Evolutionary conservation across 1,140 invertebrate species (phyloP).

Genomic region (Zaprionus ornatus): DNA sequence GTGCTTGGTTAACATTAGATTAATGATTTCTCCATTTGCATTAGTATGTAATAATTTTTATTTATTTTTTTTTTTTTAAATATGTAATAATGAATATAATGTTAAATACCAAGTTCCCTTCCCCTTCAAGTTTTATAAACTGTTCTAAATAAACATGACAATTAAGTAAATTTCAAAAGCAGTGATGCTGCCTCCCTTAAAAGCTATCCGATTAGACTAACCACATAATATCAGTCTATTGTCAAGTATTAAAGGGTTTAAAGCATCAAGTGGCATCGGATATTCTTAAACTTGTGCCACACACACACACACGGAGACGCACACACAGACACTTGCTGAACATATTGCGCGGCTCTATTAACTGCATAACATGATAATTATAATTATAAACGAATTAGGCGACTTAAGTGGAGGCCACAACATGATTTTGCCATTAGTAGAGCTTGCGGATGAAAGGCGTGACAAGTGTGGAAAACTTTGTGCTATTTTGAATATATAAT

Average conservation of each 20-base stretch:
- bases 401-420: slow-evolving; percentile 35
- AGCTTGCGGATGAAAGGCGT: slow-evolving; percentile 28
- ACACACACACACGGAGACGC: slow-evolving; percentile 10
- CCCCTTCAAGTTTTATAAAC: too few relatives aligned
- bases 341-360: slow-evolving; percentile 22
- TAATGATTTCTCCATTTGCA: too few relatives aligned
- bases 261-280: neutral
- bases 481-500: slow-evolving; percentile 69
- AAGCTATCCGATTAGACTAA: neutral
- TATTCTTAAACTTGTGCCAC: slow-evolving; percentile 13
- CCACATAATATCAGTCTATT: neutral
- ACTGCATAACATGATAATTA: slow-evolving; percentile 66
- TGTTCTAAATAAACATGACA: too few relatives aligned
- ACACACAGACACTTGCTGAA: slow-evolving; percentile 12
- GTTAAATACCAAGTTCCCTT: too few relatives aligned
- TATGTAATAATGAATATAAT: too few relatives aligned
- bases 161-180: too few relatives aligned
- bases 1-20: too few relatives aligned
- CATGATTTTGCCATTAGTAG: slow-evolving; percentile 62
- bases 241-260: neutral
- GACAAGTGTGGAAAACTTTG: slow-evolving; percentile 63
- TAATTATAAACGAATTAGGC: slow-evolving; percentile 53
- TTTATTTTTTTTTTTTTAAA: too few relatives aligned
- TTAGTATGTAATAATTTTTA: too few relatives aligned
- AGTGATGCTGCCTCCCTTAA: neutral